phyloP scores from a whole-genome alignment of 2,113 vertebrate genomes.

The Hypomesus transpacificus region DNA sequence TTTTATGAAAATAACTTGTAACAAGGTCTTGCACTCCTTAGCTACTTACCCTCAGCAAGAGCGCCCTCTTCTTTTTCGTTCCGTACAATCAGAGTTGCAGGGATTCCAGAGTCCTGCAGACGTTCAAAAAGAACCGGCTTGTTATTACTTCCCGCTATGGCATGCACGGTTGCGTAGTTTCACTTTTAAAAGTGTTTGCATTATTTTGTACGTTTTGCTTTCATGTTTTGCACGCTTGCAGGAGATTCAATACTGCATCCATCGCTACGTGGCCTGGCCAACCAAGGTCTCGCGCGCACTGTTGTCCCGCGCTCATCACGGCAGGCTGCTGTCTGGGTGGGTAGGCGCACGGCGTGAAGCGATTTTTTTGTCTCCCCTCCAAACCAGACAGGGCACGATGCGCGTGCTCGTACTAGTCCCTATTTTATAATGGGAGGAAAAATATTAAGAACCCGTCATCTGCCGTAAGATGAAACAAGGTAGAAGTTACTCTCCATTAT shows the following conservation, averaged over 20 bases:
- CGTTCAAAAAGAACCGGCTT: constrained; percentile 21
- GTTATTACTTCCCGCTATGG: neutral
- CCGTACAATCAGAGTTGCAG: constrained; percentile 65
- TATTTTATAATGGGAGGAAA: constrained; percentile 1
- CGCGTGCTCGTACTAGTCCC: constrained; percentile 48
- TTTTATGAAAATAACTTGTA: constrained; percentile 37
- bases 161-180: neutral
- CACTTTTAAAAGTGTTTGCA: neutral
- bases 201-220: constrained; percentile 3
- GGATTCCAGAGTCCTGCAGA: constrained; percentile 50
- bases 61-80: constrained; percentile 68
- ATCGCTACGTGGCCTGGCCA: constrained; percentile 71
- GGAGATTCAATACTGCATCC: constrained; percentile 15
- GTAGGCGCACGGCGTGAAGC: constrained; percentile 61
- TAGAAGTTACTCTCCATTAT: too few relatives aligned
- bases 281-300: constrained; percentile 60
- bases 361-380: constrained; percentile 33
- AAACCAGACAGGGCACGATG: constrained; percentile 43
- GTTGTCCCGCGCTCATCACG: constrained; percentile 64
- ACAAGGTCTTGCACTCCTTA: constrained; percentile 35
- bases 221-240: constrained; percentile 20
- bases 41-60: constrained; percentile 63
- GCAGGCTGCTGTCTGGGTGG: constrained; percentile 53
- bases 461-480: too few relatives aligned
- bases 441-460: too few relatives aligned